Percentiles rank a stretch among this genome's conserved stretches.
These are phyloP conservation scores for Drosophila hamatofila DNA, from an alignment of 2,888 invertebrate genomes.

Conservation along the genomic window DNA sequence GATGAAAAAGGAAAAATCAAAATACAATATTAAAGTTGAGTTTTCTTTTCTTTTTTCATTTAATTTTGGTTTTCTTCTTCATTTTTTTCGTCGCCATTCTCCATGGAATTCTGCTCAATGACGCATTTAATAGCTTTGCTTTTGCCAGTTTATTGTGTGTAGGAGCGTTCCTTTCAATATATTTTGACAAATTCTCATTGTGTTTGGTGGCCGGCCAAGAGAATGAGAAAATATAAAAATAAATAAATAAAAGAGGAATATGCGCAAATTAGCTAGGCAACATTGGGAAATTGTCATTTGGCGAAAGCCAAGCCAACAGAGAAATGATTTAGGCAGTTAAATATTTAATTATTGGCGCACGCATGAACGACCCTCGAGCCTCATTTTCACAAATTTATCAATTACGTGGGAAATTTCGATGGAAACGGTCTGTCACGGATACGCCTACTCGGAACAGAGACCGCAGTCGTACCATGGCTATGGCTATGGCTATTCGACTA, in stretches of 20 bases:
- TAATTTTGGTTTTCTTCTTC: not conserved
- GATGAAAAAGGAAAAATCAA: conserved; percentile 22
- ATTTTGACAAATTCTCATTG: conserved; percentile 51
- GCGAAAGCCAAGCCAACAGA: not conserved
- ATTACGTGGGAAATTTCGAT: conserved; percentile 44
- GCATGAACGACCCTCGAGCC: conserved; percentile 25
- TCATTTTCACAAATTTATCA: conserved; percentile 46
- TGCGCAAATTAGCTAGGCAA: conserved; percentile 40
- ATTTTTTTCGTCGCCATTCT: not conserved
- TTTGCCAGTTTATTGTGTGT: conserved; percentile 49
- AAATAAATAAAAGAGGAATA: conserved; percentile 5
- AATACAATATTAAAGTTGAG: conserved; percentile 50
- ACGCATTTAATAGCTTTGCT: conserved; percentile 74
- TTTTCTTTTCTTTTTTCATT: conserved; percentile 16
- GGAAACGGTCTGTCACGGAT: conserved; percentile 10
- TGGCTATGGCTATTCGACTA: not conserved
- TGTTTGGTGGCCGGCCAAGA: conserved; percentile 1
- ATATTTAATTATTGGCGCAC: conserved; percentile 59
- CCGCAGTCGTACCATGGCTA: not conserved
- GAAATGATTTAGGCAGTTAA: conserved; percentile 11
- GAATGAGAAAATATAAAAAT: not conserved
- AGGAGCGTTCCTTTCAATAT: conserved; percentile 49
- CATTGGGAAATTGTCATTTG: conserved; percentile 19
- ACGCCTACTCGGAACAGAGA: conserved; percentile 13
- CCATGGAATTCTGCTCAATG: conserved; percentile 64